A percentile compares a stretch with the other conserved stretches of the same genome.
phyloP scores from a whole-genome alignment of 2,797 vertebrate genomes.

The Falco columbarius region DNA sequence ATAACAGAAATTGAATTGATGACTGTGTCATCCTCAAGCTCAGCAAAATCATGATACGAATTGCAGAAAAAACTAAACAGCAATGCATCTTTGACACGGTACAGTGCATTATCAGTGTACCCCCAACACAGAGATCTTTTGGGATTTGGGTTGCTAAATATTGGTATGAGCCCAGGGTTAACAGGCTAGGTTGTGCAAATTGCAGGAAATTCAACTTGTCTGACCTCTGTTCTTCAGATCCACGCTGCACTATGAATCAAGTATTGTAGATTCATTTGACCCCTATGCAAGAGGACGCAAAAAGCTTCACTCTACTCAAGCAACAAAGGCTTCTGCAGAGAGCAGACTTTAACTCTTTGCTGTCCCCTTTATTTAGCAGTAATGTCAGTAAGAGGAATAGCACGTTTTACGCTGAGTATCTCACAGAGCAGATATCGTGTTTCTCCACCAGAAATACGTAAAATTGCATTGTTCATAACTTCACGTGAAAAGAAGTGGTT shows the following conservation, averaged over 20 bases:
- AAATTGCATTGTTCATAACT: not conserved
- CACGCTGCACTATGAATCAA: not conserved
- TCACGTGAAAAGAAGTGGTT: not conserved
- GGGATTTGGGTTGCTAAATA: not conserved
- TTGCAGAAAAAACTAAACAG: not conserved
- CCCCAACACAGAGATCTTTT: not conserved
- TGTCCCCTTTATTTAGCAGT: not conserved
- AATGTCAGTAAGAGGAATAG: not conserved
- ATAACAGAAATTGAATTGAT: not conserved
- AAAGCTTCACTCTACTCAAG: not conserved
- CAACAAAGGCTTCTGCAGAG: not conserved
- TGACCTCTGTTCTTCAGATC: constrained; percentile 1
- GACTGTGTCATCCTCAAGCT: not conserved
- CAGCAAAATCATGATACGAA: not conserved
- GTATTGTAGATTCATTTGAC: not conserved
- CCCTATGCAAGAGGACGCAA: not conserved
- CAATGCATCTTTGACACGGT: not conserved
- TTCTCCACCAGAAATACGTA: not conserved
- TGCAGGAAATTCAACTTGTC: constrained; percentile 7
- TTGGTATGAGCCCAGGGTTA: not conserved
- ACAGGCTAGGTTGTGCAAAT: not conserved
- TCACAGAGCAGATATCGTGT: not conserved
- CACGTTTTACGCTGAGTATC: not conserved
- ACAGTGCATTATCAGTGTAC: not conserved
- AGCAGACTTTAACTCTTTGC: constrained; percentile 14